Evolutionary conservation across 2,888 invertebrate species (phyloP), one percentile per base, ranked within the genome.

Genomic region (Copidosoma aretas): DNA sequence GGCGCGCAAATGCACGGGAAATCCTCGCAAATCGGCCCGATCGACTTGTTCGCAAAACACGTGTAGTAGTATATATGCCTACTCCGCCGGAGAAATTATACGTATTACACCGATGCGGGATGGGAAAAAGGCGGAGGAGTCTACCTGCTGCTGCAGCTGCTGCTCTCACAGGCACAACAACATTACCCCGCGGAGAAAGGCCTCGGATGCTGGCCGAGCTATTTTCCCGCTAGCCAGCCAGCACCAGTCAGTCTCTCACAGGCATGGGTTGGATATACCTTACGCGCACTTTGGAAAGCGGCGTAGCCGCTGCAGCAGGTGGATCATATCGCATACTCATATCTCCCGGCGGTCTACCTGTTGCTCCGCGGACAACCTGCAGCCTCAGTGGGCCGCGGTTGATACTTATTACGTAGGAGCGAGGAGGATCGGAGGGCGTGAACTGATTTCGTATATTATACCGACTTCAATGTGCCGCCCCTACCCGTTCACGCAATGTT

Each of bases 361-460:
- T n/a, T n/a, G 32, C 32, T 32, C 8, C 4, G 32, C 3, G 32
- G 32, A 32, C 32, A 5, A 32, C 32, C n/a, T n/a, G n/a, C n/a
- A n/a, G n/a, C n/a, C 32, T 32, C 32, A 8, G 32, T 32, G 8
- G 8, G 3, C 3, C 32, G 32, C 32, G 32, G 32, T 32, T 3
- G 8, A 32, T 32, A 32, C 32, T 32, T 32, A 32, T n/a, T 25
- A 52, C 57, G 57, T 58, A 25, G 57, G 52, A 1, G 46, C n/a
- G 53, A 39, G 51, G 52, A 41, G 17, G 62, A 17, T 57, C 49
- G 65, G 65, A 69, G 66, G 66, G 66, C 70, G 70, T 63, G 63
- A 67, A 63, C 66, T 70, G 63, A 66, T 70, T 69, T 65, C 65
- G 32, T 32, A 49, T 67, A 66, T 70, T 63, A 66, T 66, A 63